Conservation (phyloP, 2,113 vertebrate species). For the Pantherophis guttatus region DNA sequence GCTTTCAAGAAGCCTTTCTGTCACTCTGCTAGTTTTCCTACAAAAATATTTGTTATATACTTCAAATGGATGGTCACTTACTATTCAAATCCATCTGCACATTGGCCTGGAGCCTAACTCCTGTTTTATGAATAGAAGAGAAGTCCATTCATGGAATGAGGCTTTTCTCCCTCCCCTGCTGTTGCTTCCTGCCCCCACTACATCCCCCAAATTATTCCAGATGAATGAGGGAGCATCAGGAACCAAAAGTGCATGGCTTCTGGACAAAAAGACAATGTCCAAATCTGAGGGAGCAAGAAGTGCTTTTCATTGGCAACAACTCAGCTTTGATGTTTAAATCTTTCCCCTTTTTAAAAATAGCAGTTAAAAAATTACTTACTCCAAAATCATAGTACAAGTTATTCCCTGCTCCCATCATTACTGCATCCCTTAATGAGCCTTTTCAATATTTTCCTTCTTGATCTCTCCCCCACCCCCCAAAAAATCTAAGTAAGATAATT, state of each 20-base stretch:
- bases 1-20: background rate
- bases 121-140: background rate
- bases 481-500: background rate
- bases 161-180: background rate
- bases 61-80: background rate
- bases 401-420: background rate
- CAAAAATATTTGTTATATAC: background rate
- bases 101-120: background rate
- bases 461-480: background rate
- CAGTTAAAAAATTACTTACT: background rate
- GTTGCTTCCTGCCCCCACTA: background rate
- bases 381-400: background rate
- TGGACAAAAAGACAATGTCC: background rate
- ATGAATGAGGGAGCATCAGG: background rate
- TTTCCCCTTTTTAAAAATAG: background rate
- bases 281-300: background rate
- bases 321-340: background rate
- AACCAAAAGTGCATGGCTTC: background rate
- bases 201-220: background rate
- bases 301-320: background rate
- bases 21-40: background rate
- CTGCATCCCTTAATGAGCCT: background rate
- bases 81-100: background rate
- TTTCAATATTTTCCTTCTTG: background rate
- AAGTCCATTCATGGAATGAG: background rate